phyloP scores from a whole-genome alignment of 2,888 invertebrate species.

The Dryobota labecula region DNA sequence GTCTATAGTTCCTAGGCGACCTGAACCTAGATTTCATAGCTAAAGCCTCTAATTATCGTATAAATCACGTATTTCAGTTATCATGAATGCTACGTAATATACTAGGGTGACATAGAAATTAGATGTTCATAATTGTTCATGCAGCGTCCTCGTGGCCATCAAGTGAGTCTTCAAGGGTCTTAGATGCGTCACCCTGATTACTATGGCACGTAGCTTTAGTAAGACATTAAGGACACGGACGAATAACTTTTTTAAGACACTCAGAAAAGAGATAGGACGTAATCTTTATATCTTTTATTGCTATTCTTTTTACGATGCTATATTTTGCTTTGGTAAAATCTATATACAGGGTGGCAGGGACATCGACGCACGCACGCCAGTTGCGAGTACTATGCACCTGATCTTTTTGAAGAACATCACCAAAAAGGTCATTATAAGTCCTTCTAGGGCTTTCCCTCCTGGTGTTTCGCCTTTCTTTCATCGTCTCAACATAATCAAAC shows the following conservation, averaged over 20 bases:
- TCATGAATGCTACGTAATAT: not conserved
- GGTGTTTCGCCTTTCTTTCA: too few species aligned
- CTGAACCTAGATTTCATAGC: not conserved
- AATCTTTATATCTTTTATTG: conserved; percentile 17
- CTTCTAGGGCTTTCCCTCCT: too few species aligned
- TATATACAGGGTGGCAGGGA: too few species aligned
- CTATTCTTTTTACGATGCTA: conserved; percentile 9
- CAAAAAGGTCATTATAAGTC: too few species aligned
- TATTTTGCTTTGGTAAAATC: not conserved
- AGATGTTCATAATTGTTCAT: conserved; percentile 8
- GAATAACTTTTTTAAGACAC: conserved; percentile 27
- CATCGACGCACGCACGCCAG: too few species aligned
- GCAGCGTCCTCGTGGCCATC: conserved; percentile 13
- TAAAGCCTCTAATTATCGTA: not conserved
- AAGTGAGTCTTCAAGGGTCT: conserved; percentile 10
- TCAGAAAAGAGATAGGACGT: not conserved
- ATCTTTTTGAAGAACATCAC: too few species aligned
- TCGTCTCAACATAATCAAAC: too few species aligned
- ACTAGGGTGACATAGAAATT: conserved; percentile 8
- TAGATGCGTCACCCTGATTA: conserved; percentile 25
- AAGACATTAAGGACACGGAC: conserved; percentile 25
- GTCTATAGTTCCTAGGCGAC: not conserved
- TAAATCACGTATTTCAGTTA: not conserved
- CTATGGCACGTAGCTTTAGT: conserved; percentile 27
- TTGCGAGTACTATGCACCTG: too few species aligned